A percentile compares a stretch with the other conserved stretches of the same genome.
These are phyloP conservation scores for Chelonia mydas DNA, from an alignment of 2,797 vertebrate species.

Conservation along the genomic window DNA sequence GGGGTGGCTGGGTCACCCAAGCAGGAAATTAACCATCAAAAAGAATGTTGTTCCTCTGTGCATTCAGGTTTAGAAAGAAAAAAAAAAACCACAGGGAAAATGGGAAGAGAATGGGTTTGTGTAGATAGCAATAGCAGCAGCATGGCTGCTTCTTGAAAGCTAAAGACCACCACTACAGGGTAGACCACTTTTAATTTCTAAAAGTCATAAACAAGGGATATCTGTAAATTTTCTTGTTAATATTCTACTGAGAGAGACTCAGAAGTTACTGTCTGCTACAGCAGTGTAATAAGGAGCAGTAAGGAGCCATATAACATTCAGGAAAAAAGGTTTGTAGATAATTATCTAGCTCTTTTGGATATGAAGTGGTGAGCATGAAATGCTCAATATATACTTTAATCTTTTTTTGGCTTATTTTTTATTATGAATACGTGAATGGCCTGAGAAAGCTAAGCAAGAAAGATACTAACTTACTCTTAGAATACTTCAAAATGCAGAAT, in stretches of 20 bases:
- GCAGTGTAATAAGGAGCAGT: neutral
- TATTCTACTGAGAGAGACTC: neutral
- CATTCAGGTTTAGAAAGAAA: constrained; percentile 38
- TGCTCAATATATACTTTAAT: neutral
- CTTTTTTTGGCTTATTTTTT: neutral
- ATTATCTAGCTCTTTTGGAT: neutral
- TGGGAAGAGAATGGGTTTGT: constrained; percentile 33
- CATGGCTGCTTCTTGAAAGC: constrained; percentile 1
- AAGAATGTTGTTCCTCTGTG: constrained; percentile 75
- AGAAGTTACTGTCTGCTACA: neutral
- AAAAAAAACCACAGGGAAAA: constrained; percentile 20
- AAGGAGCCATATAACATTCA: neutral
- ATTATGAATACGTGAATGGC: neutral
- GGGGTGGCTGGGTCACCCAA: constrained; percentile 54
- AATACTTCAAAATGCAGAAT: neutral
- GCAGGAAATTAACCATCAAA: constrained; percentile 80
- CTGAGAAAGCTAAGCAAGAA: neutral
- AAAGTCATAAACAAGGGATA: neutral
- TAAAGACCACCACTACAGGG: constrained; percentile 6
- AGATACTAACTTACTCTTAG: neutral
- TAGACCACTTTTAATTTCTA: neutral
- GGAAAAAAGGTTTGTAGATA: neutral
- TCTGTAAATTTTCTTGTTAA: neutral
- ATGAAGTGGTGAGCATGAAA: neutral
- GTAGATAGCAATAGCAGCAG: neutral